Base-by-base conservation (phyloP, 2,888 invertebrate genomes). In the Euplexia lucipara region DNA sequence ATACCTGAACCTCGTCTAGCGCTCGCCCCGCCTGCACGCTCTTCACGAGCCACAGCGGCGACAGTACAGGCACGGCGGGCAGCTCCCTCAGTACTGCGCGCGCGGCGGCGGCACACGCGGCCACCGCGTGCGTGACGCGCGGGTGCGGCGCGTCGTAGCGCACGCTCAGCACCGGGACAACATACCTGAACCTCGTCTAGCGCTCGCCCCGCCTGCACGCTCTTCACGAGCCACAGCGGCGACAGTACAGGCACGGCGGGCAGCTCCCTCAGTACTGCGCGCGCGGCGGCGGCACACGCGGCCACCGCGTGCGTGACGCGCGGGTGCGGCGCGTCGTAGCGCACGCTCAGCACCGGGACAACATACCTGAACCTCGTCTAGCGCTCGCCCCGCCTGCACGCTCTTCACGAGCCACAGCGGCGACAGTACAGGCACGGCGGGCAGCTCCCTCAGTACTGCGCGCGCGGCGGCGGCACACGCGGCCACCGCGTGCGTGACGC, bases 161-260 rank as follows among this genome's bases (percentile, higher is more conserved):
- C 18, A 97, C 97, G 30, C 98, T n/a, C n/a, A n/a, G n/a, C n/a
- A n/a, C n/a, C n/a, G n/a, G 66, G 97, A 32, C 16, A 3, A 39
- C 30, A 65, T 16, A 93, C 94, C 85, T 91, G 89, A 0, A 84
- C 70, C 66, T 93, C 94, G 9, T 87, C 86, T 12, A 93, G 66
- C 22, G 91, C 85, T 0, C 77, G 67, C 0, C 85, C 88, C 0
- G 91, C 91, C 75, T 96, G 96, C 14, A 98, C 96, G 82, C 98
- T 97, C 68, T 97, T 96, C 14, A 97, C 88, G 39, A 99, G 89
- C 99, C 99, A 99, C 20, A 96, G 95, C 30, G 97, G 88, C 18
- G 95, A 96, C 4, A 99, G 96, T 42, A 97, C 97, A 3, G 98
- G 96, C 52, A 98, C 96, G 3, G 98, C 96, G 89, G 99, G 99